These are phyloP conservation scores for Epinephelus coioides DNA, from an alignment of 2,797 vertebrate genomes.

Conservation along the genomic window DNA sequence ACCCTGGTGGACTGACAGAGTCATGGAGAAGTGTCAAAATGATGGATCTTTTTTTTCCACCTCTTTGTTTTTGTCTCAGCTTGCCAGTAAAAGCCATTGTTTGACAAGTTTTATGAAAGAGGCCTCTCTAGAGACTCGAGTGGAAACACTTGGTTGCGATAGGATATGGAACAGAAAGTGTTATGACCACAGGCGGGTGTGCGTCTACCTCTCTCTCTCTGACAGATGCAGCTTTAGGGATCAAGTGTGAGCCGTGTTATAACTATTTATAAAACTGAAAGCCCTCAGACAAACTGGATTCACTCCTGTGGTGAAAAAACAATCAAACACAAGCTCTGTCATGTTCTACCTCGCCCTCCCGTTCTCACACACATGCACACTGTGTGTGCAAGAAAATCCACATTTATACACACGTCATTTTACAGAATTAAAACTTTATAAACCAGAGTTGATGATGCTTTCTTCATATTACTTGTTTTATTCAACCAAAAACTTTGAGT, in stretches of 20 bases:
- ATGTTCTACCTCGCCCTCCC: neutral
- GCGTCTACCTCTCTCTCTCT: constrained; percentile 3
- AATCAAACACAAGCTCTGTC: constrained; percentile 33
- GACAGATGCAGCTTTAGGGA: constrained; percentile 53
- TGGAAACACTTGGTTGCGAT: constrained; percentile 51
- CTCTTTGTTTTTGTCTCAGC: constrained; percentile 35
- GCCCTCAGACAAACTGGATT: constrained; percentile 17
- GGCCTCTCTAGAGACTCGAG: constrained; percentile 37
- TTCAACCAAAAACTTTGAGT: neutral
- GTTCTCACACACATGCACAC: neutral
- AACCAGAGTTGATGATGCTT: neutral
- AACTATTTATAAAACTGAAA: constrained; percentile 47
- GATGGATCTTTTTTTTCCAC: constrained; percentile 48
- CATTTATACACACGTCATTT: neutral
- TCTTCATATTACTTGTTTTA: neutral
- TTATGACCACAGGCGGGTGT: constrained; percentile 13
- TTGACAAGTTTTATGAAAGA: constrained; percentile 57
- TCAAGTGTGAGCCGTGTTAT: constrained; percentile 11
- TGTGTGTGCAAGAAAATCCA: neutral
- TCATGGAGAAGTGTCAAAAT: constrained; percentile 57
- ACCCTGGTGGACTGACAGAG: constrained; percentile 10
- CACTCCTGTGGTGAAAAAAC: constrained; percentile 27
- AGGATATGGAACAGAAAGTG: constrained; percentile 40
- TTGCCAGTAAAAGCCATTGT: constrained; percentile 48
- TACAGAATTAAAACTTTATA: neutral